A percentile compares a stretch with the other conserved stretches of the same genome.
These are phyloP conservation scores for Elmis aenea DNA, from an alignment of 2,888 invertebrate species.

Conservation along the genomic window DNA sequence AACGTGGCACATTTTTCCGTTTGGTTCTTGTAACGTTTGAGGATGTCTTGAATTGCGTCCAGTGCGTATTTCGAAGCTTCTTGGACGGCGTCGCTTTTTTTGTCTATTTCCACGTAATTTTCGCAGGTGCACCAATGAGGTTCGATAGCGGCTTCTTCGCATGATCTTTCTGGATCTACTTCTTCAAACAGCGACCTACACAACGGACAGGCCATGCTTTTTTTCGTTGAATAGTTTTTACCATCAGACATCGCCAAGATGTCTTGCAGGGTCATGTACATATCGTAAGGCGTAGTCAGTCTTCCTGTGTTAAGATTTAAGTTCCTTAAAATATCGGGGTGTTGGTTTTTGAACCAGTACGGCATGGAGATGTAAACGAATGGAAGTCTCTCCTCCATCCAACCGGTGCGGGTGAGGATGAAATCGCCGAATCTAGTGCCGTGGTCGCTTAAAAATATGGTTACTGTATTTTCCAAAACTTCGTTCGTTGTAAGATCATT, in stretches of 20 bases:
- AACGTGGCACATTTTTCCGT: conserved; percentile 36
- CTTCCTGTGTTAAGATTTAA: conserved; percentile 60
- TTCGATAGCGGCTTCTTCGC: conserved; percentile 61
- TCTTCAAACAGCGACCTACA: conserved; percentile 62
- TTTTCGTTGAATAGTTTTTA: conserved; percentile 29
- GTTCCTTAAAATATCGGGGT: conserved; percentile 54
- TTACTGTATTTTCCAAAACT: conserved; percentile 60
- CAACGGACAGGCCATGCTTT: conserved; percentile 55
- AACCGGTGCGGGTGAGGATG: conserved; percentile 64
- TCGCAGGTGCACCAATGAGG: conserved; percentile 74
- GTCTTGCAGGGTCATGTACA: conserved; percentile 68
- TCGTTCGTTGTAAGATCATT: conserved; percentile 53
- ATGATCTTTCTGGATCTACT: conserved; percentile 57
- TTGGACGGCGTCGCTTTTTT: conserved; percentile 49
- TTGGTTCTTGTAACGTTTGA: conserved; percentile 15
- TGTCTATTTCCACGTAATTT: conserved; percentile 50
- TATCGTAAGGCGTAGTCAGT: conserved; percentile 70
- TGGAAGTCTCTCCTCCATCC: conserved; percentile 75
- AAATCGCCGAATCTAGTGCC: conserved; percentile 74
- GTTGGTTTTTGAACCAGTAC: conserved; percentile 53
- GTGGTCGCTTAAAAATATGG: conserved; percentile 75
- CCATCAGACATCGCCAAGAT: conserved; percentile 55
- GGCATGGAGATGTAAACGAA: conserved; percentile 68
- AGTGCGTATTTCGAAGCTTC: conserved; percentile 52
- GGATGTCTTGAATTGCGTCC: conserved; percentile 25